phyloP scores from a whole-genome alignment of 2,888 invertebrate species.

The Napeogenes inachia region DNA sequence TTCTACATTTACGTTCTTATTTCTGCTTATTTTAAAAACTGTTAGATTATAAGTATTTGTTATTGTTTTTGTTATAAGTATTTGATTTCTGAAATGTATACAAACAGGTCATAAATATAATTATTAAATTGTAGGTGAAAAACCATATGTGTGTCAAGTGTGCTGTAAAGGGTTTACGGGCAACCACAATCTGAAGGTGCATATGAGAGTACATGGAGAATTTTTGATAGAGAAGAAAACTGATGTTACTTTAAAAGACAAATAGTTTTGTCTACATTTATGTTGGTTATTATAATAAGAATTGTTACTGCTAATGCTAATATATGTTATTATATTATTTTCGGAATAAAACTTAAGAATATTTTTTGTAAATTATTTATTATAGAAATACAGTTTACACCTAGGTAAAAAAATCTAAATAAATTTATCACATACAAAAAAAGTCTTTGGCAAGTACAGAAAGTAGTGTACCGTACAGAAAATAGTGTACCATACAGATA shows the following conservation, averaged over 20 bases:
- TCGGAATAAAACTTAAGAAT: too few species aligned
- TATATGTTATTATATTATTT: too few species aligned
- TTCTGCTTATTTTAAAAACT: too few species aligned
- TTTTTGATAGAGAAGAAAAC: constrained; percentile 42
- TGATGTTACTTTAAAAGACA: constrained; percentile 4
- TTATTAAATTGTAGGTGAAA: constrained; percentile 35
- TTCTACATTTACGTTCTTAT: too few species aligned
- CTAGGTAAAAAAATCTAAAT: constrained; percentile 61
- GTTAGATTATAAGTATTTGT: too few species aligned
- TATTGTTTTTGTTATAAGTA: too few species aligned
- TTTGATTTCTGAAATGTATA: too few species aligned
- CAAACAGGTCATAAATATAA: too few species aligned
- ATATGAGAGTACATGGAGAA: constrained; percentile 66
- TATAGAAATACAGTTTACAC: constrained; percentile 57
- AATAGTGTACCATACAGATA: constrained; percentile 2
- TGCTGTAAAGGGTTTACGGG: constrained; percentile 50
- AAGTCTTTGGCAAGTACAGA: constrained; percentile 73
- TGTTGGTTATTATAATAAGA: too few species aligned
- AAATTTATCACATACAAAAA: constrained; percentile 73
- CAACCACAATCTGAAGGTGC: constrained; percentile 43
- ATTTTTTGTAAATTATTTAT: constrained; percentile 37
- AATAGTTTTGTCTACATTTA: background rate
- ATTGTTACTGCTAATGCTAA: too few species aligned
- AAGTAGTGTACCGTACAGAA: constrained; percentile 38
- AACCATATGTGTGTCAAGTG: constrained; percentile 49